A percentile compares a stretch with the other conserved stretches of the same genome.
These are phyloP conservation scores for Raja brachyura DNA, from an alignment of 2,113 vertebrate species.

Conservation along the genomic window DNA sequence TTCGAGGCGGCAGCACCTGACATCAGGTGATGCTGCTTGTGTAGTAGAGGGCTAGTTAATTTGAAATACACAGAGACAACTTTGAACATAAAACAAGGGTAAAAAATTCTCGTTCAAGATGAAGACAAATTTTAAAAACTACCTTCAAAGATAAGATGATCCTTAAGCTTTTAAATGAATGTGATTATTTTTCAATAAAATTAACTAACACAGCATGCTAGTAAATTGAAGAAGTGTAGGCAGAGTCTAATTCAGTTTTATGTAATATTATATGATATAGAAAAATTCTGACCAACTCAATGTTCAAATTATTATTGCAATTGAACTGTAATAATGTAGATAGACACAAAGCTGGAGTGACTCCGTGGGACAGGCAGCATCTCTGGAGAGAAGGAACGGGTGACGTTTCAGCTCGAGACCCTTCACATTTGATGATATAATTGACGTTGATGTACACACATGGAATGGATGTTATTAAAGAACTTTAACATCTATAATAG, in stretches of 20 bases:
- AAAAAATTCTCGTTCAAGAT: neutral
- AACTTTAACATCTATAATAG: neutral
- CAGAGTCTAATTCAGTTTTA: neutral
- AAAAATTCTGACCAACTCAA: neutral
- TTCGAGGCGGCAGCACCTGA: constrained; percentile 67
- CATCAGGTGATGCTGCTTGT: constrained; percentile 50
- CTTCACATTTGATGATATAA: neutral
- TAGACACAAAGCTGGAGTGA: too few relatives aligned
- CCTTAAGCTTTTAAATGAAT: neutral
- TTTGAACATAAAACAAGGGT: neutral
- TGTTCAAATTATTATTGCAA: neutral
- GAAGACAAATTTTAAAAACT: neutral
- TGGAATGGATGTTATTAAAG: neutral
- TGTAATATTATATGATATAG: neutral
- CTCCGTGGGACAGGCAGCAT: too few relatives aligned
- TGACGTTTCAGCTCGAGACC: too few relatives aligned
- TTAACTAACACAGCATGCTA: neutral
- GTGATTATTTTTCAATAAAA: neutral
- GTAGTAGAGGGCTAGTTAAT: neutral
- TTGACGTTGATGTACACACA: neutral
- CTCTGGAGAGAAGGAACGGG: too few relatives aligned
- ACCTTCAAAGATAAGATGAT: neutral
- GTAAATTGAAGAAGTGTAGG: neutral
- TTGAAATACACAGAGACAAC: neutral
- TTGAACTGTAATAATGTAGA: neutral